phyloP scores from a whole-genome alignment of 2,888 invertebrate genomes.

The Dastarcus helophoroides region DNA sequence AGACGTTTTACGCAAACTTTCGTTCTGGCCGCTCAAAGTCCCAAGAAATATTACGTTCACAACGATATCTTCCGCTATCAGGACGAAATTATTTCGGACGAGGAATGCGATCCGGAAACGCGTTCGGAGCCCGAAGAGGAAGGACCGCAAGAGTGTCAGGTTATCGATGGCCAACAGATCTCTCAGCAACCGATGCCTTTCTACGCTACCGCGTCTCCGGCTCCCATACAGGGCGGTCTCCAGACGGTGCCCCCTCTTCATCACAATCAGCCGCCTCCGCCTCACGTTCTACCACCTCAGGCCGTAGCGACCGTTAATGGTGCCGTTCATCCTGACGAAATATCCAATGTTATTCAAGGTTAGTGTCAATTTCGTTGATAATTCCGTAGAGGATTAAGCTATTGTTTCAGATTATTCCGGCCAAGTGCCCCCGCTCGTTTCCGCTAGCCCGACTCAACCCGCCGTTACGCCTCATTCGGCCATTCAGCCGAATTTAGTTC shows the following conservation, averaged over 20 bases:
- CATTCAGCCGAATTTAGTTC: constrained; percentile 17
- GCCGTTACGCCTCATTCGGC: constrained; percentile 18
- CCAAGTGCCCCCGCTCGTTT: constrained; percentile 22
- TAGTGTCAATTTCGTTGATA: background rate
- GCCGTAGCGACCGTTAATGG: constrained; percentile 34
- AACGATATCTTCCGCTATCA: constrained; percentile 99
- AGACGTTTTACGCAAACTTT: constrained; percentile 96
- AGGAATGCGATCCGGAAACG: constrained; percentile 47
- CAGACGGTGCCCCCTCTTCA: constrained; percentile 29
- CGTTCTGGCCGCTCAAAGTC: constrained; percentile 88
- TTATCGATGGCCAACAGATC: constrained; percentile 26
- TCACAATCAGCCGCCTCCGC: constrained; percentile 25
- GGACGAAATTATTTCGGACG: constrained; percentile 53
- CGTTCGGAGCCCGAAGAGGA: constrained; percentile 59
- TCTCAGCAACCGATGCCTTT: constrained; percentile 30
- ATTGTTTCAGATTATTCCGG: too few relatives aligned
- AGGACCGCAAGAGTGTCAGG: constrained; percentile 27
- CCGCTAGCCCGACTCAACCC: constrained; percentile 13
- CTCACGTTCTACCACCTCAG: constrained; percentile 27
- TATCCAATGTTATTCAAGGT: constrained; percentile 27
- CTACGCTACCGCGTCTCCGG: constrained; percentile 26
- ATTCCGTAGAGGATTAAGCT: background rate
- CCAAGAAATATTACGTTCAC: constrained; percentile 97
- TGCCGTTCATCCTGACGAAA: constrained; percentile 35
- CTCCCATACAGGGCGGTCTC: constrained; percentile 23